Evolutionary conservation across 1,140 invertebrate species (phyloP), one percentile per base, ranked within the genome.

Genomic region (Cherax destructor): DNA sequence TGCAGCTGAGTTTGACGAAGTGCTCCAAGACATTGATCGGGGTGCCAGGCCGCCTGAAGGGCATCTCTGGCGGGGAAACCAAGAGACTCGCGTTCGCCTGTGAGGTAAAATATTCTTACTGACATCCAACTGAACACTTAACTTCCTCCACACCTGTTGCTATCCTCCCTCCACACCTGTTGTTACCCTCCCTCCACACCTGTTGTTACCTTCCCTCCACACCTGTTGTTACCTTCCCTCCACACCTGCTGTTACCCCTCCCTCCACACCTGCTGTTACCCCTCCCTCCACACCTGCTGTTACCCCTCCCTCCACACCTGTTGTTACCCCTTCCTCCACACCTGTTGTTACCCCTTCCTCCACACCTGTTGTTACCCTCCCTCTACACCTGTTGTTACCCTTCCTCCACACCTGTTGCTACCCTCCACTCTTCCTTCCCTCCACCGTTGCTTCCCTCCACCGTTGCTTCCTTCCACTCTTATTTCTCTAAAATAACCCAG

Each of bases 61-160:
- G 98, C 0, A 97, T 99, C 52, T 99, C 98, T 0, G 98, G 98
- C 24, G 99, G 99, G 0, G 99, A 99, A 95, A 97, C 97, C 95
- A 99, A 99, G 94, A 96, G 99, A 93, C 95, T 99, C n/a, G 97
- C 98, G 0, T 99, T 99, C 95, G 99, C 98, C 52, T 98, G 98
- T 0, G 99, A 99, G 95, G 97, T 99, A 79, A 94, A 41, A 93
- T 56, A 13, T 24, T 1, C 81, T 56, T 65, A 61, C 4, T 18
- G 13, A 9, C 41, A 30, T 52, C 50, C 52, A 41, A 41, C 30
- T 41, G 30, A 41, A 41, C 30, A 41, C 30, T n/a, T 81, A 41
- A 21, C 52, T 50, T 0, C n/a, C 41, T 10, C 78, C 18, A 13
- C 11, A 7, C 30, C 76, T 30, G 13, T 78, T 41, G 24, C 76